A percentile compares a stretch with the other conserved stretches of the same genome.
phyloP scores from a whole-genome alignment of 2,113 vertebrate genomes.

The Semnornis frantzii region DNA sequence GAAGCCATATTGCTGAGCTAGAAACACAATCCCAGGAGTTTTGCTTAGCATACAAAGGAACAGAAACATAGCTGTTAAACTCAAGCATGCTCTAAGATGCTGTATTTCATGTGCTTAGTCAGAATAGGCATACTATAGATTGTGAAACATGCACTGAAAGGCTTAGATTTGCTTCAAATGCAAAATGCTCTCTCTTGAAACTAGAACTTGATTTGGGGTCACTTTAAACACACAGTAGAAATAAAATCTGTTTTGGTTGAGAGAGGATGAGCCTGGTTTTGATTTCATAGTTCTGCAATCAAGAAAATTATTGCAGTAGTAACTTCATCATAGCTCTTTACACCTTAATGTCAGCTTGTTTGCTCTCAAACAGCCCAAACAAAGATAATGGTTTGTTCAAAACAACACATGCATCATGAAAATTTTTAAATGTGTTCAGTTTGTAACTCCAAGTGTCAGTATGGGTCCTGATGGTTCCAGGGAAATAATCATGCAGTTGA shows the following conservation, averaged over 20 bases:
- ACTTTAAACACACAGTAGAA: not conserved
- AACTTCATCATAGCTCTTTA: not conserved
- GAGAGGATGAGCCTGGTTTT: not conserved
- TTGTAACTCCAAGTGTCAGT: not conserved
- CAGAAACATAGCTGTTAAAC: not conserved
- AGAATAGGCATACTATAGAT: not conserved
- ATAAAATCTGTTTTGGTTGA: not conserved
- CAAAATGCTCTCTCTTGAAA: not conserved
- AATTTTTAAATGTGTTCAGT: not conserved
- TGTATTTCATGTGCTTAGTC: not conserved
- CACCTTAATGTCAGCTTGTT: not conserved
- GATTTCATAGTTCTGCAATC: not conserved
- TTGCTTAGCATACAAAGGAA: not conserved
- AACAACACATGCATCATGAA: rapidly evolving
- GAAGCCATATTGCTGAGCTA: not conserved
- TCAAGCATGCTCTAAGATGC: not conserved
- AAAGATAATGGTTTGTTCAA: not conserved
- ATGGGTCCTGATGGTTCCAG: not conserved
- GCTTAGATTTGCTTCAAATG: not conserved
- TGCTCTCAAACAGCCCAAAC: not conserved
- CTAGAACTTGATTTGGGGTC: not conserved
- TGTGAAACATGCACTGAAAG: slow-evolving; percentile 1
- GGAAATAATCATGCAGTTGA: not conserved
- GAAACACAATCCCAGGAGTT: not conserved
- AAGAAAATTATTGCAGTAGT: not conserved